Percentiles rank a stretch among this genome's conserved stretches.
Evolutionary conservation across 2,888 invertebrate species (phyloP).

Genomic region (Drosophila ustulata): DNA sequence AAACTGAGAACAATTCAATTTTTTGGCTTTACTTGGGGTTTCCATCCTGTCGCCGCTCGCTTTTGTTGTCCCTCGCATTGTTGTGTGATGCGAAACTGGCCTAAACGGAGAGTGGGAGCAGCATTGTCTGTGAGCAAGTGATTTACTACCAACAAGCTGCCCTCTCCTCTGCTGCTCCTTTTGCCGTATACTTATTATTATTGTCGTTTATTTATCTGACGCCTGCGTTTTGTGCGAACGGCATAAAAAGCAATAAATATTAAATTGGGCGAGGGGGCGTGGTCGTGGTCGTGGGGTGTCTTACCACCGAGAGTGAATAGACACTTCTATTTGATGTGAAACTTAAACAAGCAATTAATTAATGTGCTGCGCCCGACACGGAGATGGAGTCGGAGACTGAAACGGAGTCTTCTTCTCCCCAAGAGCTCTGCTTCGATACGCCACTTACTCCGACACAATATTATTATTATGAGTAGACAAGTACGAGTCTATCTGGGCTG

Average conservation of each 20-base stretch:
- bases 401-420: constrained; percentile 8
- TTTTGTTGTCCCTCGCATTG: constrained; percentile 48
- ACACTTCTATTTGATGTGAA: constrained; percentile 57
- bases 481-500: neutral
- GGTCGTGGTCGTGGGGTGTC: constrained; percentile 10
- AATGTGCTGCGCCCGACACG: constrained; percentile 30
- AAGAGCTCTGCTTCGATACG: constrained; percentile 9
- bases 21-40: constrained; percentile 48
- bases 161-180: constrained; percentile 11
- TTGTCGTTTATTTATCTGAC: constrained; percentile 70
- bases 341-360: constrained; percentile 69
- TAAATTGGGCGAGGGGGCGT: constrained; percentile 51
- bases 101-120: neutral
- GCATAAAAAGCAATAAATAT: constrained; percentile 70
- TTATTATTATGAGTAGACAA: constrained; percentile 1
- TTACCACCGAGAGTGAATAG: constrained; percentile 46
- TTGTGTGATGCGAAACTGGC: constrained; percentile 13
- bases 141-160: constrained; percentile 42
- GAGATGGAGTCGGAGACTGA: constrained; percentile 5
- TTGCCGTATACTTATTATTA: constrained; percentile 56
- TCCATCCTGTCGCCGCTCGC: constrained; percentile 46
- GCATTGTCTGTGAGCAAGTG: constrained; percentile 48
- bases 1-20: constrained; percentile 68
- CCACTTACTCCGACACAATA: neutral
- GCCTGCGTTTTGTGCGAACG: constrained; percentile 64